phyloP scores from a whole-genome alignment of 2,888 invertebrate genomes.

The Endomychus coccineus region DNA sequence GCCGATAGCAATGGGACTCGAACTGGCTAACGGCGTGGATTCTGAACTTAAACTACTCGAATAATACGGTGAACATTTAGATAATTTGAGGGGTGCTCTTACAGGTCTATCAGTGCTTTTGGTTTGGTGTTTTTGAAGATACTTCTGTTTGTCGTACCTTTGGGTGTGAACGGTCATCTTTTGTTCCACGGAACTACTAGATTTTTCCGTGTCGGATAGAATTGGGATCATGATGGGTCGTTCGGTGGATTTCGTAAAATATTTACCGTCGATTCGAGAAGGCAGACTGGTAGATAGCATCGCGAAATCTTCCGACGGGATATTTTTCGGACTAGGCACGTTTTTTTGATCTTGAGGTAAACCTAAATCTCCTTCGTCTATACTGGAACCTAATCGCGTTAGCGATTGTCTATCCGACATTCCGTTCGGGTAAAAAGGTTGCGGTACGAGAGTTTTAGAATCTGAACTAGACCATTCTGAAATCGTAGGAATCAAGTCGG shows the following conservation, averaged over 20 bases:
- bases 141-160: conserved; percentile 38
- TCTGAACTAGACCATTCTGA: conserved; percentile 73
- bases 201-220: conserved; percentile 46
- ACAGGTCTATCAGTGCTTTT: conserved; percentile 41
- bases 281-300: conserved; percentile 26
- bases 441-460: conserved; percentile 64
- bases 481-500: conserved; percentile 66
- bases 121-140: conserved; percentile 34
- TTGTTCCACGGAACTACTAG: conserved; percentile 47
- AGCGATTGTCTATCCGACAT: conserved; percentile 26
- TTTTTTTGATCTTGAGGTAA: conserved; percentile 29
- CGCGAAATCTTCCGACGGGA: conserved; percentile 39
- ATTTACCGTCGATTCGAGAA: conserved; percentile 27
- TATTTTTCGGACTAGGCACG: conserved; percentile 38
- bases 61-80: conserved; percentile 67
- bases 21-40: conserved; percentile 60
- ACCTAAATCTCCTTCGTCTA: conserved; percentile 36
- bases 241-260: conserved; percentile 47
- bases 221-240: conserved; percentile 47
- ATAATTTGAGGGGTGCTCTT: conserved; percentile 48
- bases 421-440: conserved; percentile 36
- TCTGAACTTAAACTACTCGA: conserved; percentile 69
- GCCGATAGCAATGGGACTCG: conserved; percentile 52
- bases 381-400: conserved; percentile 36
- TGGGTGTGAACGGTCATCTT: conserved; percentile 39